Evolutionary conservation across 2,113 vertebrate species (phyloP).

Genomic region (Antennarius striatus): DNA sequence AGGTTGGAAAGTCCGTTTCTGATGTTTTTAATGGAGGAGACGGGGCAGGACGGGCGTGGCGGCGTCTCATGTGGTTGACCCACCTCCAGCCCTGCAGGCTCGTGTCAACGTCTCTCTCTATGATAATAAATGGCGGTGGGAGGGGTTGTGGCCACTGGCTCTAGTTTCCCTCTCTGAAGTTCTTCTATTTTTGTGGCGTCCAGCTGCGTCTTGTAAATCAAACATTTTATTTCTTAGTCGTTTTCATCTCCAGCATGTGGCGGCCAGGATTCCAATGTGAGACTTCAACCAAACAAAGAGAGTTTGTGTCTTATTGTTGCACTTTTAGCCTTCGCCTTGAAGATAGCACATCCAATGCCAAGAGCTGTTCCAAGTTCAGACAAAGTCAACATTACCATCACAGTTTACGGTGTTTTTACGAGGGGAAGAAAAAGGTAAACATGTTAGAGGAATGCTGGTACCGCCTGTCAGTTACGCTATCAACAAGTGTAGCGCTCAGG

Average conservation of each 20-base stretch:
- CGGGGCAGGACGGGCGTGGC: slow-evolving; percentile 72
- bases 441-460: slow-evolving; percentile 24
- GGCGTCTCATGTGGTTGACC: slow-evolving; percentile 70
- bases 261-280: no score
- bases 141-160: slow-evolving; percentile 45
- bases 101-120: slow-evolving; percentile 40
- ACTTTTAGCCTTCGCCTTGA: neutral
- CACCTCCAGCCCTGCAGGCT: slow-evolving; percentile 62
- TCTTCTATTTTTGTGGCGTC: slow-evolving; percentile 34
- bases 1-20: slow-evolving; percentile 76
- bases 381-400: neutral
- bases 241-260: neutral
- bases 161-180: slow-evolving; percentile 43
- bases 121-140: slow-evolving; percentile 61
- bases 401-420: neutral
- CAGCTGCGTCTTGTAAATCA: slow-evolving; percentile 27
- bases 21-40: slow-evolving; percentile 51
- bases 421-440: slow-evolving; percentile 37
- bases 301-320: no score
- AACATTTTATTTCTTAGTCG: neutral
- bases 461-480: slow-evolving; percentile 30
- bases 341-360: no score
- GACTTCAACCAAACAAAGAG: no score
- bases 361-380: slow-evolving; percentile 13
- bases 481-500: neutral